These are phyloP conservation scores for Lycopodina hypogea DNA, from an alignment of 37 sponge, comb jelly and placozoan genomes.

Conservation along the genomic window DNA sequence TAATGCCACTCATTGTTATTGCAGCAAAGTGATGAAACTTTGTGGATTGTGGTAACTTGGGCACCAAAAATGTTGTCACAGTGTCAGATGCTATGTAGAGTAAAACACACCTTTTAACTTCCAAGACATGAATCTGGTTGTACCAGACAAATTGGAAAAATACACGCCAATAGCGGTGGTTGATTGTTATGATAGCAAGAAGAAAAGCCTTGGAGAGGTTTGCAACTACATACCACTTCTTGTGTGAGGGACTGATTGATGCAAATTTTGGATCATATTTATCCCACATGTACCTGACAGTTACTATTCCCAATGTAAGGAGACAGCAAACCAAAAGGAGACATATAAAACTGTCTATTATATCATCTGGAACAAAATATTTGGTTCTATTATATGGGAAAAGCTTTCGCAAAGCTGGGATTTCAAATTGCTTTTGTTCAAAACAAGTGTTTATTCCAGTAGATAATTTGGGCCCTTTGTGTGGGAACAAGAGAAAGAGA, in stretches of 20 bases:
- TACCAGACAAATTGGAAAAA: not conserved
- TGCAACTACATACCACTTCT: conserved; percentile 88
- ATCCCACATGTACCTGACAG: conserved; percentile 33
- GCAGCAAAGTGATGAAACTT: conserved; percentile 67
- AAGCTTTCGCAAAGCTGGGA: conserved; percentile 4
- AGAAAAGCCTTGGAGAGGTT: conserved; percentile 72
- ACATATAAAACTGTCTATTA: conserved; percentile 52
- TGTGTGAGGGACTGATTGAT: conserved; percentile 67
- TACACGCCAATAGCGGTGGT: conserved; percentile 53
- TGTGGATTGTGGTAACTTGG: conserved; percentile 75
- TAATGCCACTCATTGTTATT: conserved; percentile 13
- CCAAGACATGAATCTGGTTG: conserved; percentile 43
- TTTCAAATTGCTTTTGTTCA: conserved; percentile 9
- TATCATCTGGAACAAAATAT: conserved; percentile 46
- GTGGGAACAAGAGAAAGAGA: conserved; percentile 56
- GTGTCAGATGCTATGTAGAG: conserved; percentile 73
- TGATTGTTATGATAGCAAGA: conserved; percentile 40
- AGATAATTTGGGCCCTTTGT: conserved; percentile 39
- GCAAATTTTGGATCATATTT: conserved; percentile 47
- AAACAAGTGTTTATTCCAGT: conserved; percentile 44
- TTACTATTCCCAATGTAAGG: conserved; percentile 13
- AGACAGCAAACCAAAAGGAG: conserved; percentile 30
- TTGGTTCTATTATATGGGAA: conserved; percentile 48
- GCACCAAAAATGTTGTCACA: conserved; percentile 75
- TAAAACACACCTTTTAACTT: conserved; percentile 51